Percentiles rank a stretch among this genome's conserved stretches.
Conservation (phyloP, 2,888 invertebrate species). For the Hipparchia semele region DNA sequence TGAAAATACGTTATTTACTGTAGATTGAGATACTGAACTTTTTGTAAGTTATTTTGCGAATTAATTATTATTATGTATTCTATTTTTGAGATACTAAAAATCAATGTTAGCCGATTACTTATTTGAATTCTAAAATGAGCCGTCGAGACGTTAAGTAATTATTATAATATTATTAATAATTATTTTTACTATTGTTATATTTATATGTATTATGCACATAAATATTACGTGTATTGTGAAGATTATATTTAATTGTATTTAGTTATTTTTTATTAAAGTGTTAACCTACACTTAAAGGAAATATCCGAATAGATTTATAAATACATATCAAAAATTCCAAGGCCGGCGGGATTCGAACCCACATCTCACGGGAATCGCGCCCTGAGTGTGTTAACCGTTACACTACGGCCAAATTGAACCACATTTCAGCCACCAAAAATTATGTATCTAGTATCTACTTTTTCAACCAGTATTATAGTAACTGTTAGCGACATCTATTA, state of each 20-base stretch:
- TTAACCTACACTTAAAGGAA: too few species aligned
- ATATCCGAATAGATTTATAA: too few species aligned
- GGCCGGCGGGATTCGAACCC: too few species aligned
- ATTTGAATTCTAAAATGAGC: conserved; percentile 28
- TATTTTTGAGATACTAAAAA: conserved; percentile 32
- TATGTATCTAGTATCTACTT: too few species aligned
- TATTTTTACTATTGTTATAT: conserved; percentile 23
- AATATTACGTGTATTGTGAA: conserved; percentile 19
- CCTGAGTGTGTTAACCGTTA: too few species aligned
- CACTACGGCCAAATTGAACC: too few species aligned
- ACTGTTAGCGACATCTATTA: too few species aligned
- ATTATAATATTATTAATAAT: conserved; percentile 8
- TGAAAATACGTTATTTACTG: conserved; percentile 50
- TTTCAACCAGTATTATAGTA: too few species aligned
- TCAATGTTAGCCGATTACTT: conserved; percentile 27
- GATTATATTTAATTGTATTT: conserved; percentile 28
- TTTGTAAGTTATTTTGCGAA: conserved; percentile 31
- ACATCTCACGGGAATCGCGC: too few species aligned
- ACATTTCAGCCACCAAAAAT: too few species aligned
- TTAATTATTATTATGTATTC: conserved; percentile 19
- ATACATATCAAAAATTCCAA: too few species aligned
- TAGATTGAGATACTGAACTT: conserved; percentile 32
- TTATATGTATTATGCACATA: conserved; percentile 28
- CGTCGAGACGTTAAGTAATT: conserved; percentile 24
- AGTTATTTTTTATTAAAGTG: conserved; percentile 19